Evolutionary conservation across 2,113 vertebrate genomes (phyloP).

Genomic region (Cavia porcellus): DNA sequence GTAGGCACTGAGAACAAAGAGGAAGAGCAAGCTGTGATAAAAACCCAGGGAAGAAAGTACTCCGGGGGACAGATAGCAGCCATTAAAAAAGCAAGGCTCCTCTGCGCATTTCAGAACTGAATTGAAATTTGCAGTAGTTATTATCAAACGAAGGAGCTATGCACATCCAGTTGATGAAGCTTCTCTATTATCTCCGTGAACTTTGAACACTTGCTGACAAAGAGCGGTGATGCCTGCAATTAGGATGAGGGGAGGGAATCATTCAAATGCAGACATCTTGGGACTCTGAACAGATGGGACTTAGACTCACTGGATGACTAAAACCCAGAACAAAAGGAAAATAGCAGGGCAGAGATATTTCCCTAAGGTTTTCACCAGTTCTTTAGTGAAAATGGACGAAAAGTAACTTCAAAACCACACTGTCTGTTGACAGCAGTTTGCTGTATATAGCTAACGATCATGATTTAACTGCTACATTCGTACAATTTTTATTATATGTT

Average conservation of each 20-base stretch:
- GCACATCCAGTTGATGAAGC: not conserved
- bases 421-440: not conserved
- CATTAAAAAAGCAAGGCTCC: not conserved
- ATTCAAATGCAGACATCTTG: not conserved
- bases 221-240: not conserved
- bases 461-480: not conserved
- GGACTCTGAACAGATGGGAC: not conserved
- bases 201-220: conserved; percentile 19
- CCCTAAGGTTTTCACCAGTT: not conserved
- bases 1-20: not conserved
- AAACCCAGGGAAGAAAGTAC: not conserved
- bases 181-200: not conserved
- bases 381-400: not conserved
- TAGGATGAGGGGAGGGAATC: not conserved
- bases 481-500: not conserved
- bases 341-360: not conserved
- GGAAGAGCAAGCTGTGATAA: not conserved
- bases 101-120: not conserved
- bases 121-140: not conserved
- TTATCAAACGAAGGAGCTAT: not conserved
- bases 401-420: not conserved
- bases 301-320: not conserved
- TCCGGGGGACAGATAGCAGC: not conserved
- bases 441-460: not conserved
- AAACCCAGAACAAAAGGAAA: conserved; percentile 19